Evolutionary conservation across 2,113 vertebrate genomes (phyloP).

Genomic region (Seriola rivoliana): DNA sequence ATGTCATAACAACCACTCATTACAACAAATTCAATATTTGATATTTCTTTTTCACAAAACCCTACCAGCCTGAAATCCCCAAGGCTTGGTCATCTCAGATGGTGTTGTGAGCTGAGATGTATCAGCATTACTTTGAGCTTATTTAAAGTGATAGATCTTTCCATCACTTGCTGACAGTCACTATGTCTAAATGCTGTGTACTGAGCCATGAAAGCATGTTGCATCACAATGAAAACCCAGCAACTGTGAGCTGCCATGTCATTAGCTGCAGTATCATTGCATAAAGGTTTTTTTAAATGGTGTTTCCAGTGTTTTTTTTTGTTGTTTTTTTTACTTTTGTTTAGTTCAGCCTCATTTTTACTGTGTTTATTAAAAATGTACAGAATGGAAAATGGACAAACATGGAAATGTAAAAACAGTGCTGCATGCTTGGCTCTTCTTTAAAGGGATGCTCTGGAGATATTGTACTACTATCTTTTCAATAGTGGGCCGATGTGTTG

Average conservation of each 20-base stretch:
- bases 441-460: neutral
- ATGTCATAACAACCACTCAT: neutral
- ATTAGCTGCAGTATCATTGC: neutral
- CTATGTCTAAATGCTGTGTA: neutral
- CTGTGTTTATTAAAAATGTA: neutral
- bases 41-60: neutral
- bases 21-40: neutral
- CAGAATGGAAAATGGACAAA: no score
- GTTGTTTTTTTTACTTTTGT: neutral
- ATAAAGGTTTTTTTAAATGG: neutral
- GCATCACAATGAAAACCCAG: neutral
- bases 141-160: neutral
- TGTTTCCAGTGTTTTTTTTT: neutral
- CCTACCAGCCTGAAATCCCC: neutral
- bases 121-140: neutral
- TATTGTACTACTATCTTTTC: neutral
- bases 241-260: neutral
- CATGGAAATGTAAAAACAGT: neutral
- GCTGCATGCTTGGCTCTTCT: neutral
- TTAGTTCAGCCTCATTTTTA: neutral
- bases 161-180: no score
- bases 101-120: neutral
- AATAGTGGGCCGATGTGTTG: neutral
- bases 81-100: neutral
- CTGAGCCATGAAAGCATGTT: neutral